Percentiles rank a stretch among this genome's conserved stretches.
phyloP scores from a whole-genome alignment of 2,113 vertebrate species.

The Pituophis catenifer region DNA sequence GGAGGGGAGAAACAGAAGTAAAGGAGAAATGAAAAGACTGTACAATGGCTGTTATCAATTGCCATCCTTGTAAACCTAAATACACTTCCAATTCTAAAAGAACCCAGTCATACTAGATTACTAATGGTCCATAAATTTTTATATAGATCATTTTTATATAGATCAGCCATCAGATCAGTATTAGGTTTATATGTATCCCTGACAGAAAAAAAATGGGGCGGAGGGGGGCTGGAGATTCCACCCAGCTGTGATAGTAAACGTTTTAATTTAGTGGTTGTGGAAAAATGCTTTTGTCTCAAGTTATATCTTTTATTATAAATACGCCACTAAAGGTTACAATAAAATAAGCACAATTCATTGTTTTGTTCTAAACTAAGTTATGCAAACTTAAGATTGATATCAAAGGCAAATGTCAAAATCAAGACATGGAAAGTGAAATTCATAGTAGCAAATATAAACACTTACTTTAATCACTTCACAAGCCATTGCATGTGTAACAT shows the following conservation, averaged over 20 bases:
- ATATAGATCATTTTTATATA: not conserved
- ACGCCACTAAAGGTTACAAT: not conserved
- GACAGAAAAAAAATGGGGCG: not conserved
- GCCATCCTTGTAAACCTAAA: not conserved
- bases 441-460: not conserved
- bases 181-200: not conserved
- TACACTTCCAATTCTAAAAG: not conserved
- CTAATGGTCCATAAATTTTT: not conserved
- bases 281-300: not conserved
- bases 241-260: not conserved
- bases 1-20: not conserved
- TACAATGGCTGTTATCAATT: not conserved
- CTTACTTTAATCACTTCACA: conserved; percentile 89
- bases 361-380: not conserved
- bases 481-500: conserved; percentile 90
- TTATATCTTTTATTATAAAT: not conserved
- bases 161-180: not conserved
- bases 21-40: not conserved
- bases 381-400: not conserved
- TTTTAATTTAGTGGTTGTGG: not conserved
- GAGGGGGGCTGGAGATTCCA: not conserved
- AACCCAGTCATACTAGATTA: not conserved
- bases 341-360: not conserved
- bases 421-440: not conserved
- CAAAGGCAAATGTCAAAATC: not conserved